These are phyloP conservation scores for Acanthococcus lagerstroemiae DNA, from an alignment of 2,888 invertebrate genomes.

Conservation along the genomic window DNA sequence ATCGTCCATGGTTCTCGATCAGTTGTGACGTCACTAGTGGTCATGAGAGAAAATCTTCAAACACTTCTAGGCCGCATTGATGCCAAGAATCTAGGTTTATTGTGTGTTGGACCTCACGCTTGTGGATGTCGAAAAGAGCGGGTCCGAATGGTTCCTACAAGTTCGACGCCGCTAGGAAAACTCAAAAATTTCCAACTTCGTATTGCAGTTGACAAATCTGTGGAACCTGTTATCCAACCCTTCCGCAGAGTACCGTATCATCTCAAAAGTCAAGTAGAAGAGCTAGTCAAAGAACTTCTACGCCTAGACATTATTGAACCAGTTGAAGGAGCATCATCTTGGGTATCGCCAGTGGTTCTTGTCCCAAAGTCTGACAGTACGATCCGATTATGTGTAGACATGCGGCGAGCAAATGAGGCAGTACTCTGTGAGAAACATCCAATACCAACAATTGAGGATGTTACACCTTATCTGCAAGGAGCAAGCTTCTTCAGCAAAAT, in stretches of 20 bases:
- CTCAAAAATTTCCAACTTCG: neutral
- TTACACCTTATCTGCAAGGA: neutral
- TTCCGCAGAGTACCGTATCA: neutral
- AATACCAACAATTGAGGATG: neutral
- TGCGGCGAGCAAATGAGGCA: neutral
- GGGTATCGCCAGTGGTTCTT: neutral
- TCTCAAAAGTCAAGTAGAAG: neutral
- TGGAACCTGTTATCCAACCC: neutral
- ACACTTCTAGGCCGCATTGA: neutral
- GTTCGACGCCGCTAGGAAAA: neutral
- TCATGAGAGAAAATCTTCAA: neutral
- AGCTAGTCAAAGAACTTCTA: neutral
- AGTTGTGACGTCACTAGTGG: neutral
- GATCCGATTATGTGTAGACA: neutral
- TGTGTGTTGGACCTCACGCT: neutral
- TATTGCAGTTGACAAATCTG: neutral
- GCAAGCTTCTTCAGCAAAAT: slow-evolving; percentile 1
- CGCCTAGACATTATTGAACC: neutral
- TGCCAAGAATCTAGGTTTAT: neutral
- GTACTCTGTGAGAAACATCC: slow-evolving; percentile 13
- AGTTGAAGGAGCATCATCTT: neutral
- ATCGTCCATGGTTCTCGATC: neutral
- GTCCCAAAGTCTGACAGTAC: neutral
- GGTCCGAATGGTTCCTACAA: neutral
- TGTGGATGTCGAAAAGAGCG: neutral